Evolutionary conservation across 2,797 vertebrate genomes (phyloP), one percentile per base, ranked within the genome.

Genomic region (Pseudochaenichthys georgianus): DNA sequence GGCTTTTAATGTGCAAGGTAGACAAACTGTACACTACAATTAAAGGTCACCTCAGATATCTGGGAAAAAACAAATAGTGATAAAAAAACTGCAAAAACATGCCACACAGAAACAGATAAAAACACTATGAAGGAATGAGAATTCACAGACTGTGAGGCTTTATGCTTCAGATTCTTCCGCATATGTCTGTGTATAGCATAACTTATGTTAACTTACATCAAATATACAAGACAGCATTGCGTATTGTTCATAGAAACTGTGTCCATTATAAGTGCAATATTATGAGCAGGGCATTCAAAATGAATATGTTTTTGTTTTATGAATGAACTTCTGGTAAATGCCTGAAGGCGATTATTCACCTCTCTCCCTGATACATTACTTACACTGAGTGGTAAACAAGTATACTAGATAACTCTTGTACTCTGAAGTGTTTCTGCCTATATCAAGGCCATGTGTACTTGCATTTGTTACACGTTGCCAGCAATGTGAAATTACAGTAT

Each of bases 11-110:
- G 64, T 64, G 23, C 48, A 73, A 47, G 53, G 41, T 21, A 81
- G 70, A 78, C 67, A 75, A 83, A 89, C 48, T 61, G 51, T 77
- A 82, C 68, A 70, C 68, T 55, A 73, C 52, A 68, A 88, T 92
- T 90, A 85, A 82, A 89, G 83, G 89, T 91, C 89, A 90, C 43
- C 74, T 75, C 61, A 68, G 83, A 76, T 83, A 78, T 83, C 70
- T 57, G 60, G 69, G 88, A 52, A 66, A 7, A 78, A 65, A 75
- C 74, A 63, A 74, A 54, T 55, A 74, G 62, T 55, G 61, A 79
- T 73, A 68, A 58, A 65, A 64, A 59, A 75, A 71, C 53, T 21
- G 38, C 45, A 15, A 58, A 82, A 69, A 41, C 19, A 80, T 48
- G 47, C 8, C 5, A 53, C 2, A 31, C 38, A 61, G 38, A 50